These are phyloP conservation scores for Cotesia chilonis DNA, from an alignment of 1,140 invertebrate species.

Conservation along the genomic window DNA sequence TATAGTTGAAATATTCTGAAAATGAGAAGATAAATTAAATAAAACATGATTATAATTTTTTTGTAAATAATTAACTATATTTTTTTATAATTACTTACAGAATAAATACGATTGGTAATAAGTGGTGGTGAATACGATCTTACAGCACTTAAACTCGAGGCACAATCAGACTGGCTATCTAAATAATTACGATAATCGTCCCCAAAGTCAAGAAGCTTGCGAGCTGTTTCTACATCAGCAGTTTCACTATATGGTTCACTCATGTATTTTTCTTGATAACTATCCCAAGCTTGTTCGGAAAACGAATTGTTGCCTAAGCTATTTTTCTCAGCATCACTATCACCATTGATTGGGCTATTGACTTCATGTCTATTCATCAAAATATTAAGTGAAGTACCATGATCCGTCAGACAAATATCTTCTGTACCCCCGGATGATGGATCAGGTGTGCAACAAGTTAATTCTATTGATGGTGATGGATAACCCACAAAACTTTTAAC, in stretches of 20 bases:
- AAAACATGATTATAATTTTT: slow-evolving; percentile 24
- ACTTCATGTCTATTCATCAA: slow-evolving; percentile 49
- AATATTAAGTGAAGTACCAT: slow-evolving; percentile 41
- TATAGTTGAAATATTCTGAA: slow-evolving; percentile 43
- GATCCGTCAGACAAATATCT: slow-evolving; percentile 53
- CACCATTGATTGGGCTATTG: slow-evolving; percentile 48
- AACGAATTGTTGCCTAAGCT: slow-evolving; percentile 75
- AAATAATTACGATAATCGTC: slow-evolving; percentile 90
- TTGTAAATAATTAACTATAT: neutral
- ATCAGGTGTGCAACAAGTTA: slow-evolving; percentile 50
- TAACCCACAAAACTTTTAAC: slow-evolving; percentile 71
- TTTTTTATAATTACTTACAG: slow-evolving; percentile 54
- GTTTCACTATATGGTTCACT: slow-evolving; percentile 91
- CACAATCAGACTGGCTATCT: slow-evolving; percentile 86
- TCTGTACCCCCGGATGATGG: slow-evolving; percentile 61
- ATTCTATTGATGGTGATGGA: slow-evolving; percentile 64
- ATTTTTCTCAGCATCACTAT: slow-evolving; percentile 64
- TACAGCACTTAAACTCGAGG: slow-evolving; percentile 76
- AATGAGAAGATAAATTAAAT: slow-evolving; percentile 33
- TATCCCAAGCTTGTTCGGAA: slow-evolving; percentile 87
- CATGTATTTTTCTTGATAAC: slow-evolving; percentile 90
- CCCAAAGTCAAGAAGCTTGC: slow-evolving; percentile 84
- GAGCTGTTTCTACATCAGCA: slow-evolving; percentile 85
- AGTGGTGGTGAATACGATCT: slow-evolving; percentile 52
- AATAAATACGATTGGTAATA: slow-evolving; percentile 54